Evolutionary conservation across 92 coral and sea anemone species (phyloP).

Genomic region (Zoanthus solanderi): DNA sequence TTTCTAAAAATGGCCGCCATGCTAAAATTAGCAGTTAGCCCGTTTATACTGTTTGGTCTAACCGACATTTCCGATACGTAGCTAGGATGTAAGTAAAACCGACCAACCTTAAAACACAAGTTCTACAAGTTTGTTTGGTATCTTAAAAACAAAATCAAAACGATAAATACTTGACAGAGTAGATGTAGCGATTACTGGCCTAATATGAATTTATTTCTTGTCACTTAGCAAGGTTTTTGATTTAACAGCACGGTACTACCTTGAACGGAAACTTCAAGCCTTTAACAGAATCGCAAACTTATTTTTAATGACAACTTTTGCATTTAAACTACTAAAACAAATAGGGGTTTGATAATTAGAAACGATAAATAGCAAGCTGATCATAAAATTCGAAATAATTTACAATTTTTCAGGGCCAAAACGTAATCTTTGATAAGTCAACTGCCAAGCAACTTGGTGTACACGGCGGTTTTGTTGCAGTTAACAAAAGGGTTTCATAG

Average conservation of each 20-base stretch:
- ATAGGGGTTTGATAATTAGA: neutral
- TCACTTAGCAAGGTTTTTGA: neutral
- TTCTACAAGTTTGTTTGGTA: neutral
- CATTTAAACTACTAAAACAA: neutral
- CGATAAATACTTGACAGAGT: neutral
- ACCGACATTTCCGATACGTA: neutral
- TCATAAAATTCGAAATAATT: neutral
- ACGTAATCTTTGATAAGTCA: neutral
- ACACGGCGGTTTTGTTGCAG: neutral
- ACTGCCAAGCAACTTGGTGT: neutral
- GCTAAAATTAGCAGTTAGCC: conserved; percentile 9
- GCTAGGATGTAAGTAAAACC: neutral
- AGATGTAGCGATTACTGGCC: neutral
- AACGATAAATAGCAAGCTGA: neutral
- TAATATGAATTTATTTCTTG: neutral
- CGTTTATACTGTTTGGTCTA: no score
- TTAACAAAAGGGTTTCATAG: neutral
- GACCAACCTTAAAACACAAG: neutral
- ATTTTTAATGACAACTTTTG: neutral
- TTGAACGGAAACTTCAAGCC: neutral
- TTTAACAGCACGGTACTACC: neutral
- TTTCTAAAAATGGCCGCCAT: conserved; percentile 3
- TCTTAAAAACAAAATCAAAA: neutral
- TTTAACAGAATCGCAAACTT: neutral
- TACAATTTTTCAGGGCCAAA: neutral